A percentile compares a stretch with the other conserved stretches of the same genome.
Evolutionary conservation across 2,113 vertebrate genomes (phyloP).

Genomic region (Micromys minutus): DNA sequence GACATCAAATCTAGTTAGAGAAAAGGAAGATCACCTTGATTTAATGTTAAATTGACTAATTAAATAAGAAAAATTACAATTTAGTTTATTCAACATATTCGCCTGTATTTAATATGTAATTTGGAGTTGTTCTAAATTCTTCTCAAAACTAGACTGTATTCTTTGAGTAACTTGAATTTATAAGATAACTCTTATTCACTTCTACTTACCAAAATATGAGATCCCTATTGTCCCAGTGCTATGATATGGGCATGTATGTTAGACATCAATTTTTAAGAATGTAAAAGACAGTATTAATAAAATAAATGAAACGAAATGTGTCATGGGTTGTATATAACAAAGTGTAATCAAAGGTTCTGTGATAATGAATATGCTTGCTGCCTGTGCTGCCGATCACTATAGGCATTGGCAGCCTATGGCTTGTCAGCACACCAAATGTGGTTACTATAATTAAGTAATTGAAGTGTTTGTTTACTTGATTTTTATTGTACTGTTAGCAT

Average conservation of each 20-base stretch:
- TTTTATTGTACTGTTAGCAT: not conserved
- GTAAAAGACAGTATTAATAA: not conserved
- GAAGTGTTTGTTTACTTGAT: conserved; percentile 1
- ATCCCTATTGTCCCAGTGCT: not conserved
- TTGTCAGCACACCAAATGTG: not conserved
- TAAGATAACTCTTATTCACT: not conserved
- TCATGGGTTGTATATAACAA: not conserved
- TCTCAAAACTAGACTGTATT: not conserved
- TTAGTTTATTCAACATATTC: conserved; percentile 40
- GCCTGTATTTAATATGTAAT: conserved; percentile 38
- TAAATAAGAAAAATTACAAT: not conserved
- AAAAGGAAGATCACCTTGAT: conserved; percentile 28
- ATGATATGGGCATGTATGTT: not conserved
- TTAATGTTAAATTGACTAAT: conserved; percentile 1
- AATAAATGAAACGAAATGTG: not conserved
- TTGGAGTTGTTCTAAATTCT: not conserved
- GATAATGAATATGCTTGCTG: not conserved
- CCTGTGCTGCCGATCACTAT: not conserved
- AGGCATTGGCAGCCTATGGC: not conserved
- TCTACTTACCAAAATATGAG: not conserved
- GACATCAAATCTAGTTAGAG: not conserved
- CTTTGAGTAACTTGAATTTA: conserved; percentile 1
- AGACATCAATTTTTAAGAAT: not conserved
- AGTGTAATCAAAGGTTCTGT: not conserved
- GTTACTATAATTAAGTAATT: not conserved